Evolutionary conservation across 2,113 vertebrate species (phyloP).

Genomic region (Noctilio leporinus): DNA sequence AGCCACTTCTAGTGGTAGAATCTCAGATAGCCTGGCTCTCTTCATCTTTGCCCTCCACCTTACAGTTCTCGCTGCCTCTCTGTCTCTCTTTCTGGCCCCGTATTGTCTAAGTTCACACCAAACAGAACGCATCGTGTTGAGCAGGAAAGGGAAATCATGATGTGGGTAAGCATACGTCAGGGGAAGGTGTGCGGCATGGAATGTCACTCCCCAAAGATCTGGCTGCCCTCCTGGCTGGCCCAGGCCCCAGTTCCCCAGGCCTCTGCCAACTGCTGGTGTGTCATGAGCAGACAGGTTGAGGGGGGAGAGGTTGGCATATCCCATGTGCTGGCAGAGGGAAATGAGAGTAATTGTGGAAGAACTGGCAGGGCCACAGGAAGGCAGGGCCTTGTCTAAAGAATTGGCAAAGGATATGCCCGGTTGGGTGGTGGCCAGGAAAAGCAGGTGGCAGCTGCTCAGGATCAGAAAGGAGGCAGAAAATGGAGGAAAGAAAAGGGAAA

Average conservation of each 20-base stretch:
- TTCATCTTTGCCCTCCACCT: neutral
- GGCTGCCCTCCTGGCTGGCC: neutral
- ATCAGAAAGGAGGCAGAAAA: neutral
- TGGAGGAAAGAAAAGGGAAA: neutral
- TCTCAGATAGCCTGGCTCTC: neutral
- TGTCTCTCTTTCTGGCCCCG: neutral
- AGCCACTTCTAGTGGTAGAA: too few relatives aligned
- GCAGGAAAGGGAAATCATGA: neutral
- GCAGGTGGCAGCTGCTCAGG: neutral
- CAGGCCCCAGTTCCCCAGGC: neutral
- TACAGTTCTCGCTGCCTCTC: neutral
- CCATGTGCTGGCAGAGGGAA: neutral
- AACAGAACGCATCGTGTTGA: neutral
- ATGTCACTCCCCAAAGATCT: neutral
- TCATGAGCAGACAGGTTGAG: neutral
- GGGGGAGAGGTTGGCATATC: neutral
- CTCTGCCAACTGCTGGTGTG: neutral
- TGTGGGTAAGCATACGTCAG: neutral
- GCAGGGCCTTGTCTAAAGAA: neutral
- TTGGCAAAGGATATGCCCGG: neutral
- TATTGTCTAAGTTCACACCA: neutral
- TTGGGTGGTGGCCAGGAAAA: neutral
- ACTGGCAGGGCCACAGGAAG: neutral
- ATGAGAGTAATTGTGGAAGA: neutral
- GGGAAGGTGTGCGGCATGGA: neutral